Percentiles rank a stretch among this genome's conserved stretches.
These are phyloP conservation scores for Eufriesea mexicana DNA, from an alignment of 1,140 invertebrate species.

Conservation along the genomic window DNA sequence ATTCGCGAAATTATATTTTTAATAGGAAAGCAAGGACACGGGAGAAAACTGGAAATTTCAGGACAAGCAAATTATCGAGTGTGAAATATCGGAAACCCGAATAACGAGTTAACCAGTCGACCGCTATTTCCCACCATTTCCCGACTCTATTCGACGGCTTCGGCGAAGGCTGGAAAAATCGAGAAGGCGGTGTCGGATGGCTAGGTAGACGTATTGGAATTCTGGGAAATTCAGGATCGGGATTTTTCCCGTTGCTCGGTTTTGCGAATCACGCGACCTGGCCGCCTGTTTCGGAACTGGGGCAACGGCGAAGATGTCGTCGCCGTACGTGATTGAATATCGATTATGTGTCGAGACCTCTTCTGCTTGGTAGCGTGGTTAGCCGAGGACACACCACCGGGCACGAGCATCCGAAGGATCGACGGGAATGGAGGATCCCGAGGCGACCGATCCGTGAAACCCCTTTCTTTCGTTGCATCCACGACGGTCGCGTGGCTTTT, in stretches of 20 bases:
- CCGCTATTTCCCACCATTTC: no score
- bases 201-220: conserved; percentile 59
- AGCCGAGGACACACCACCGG: conserved; percentile 40
- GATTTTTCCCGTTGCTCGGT: not conserved
- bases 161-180: conserved; percentile 28
- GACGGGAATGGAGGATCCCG: conserved; percentile 40
- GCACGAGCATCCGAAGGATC: conserved; percentile 36
- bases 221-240: conserved; percentile 30
- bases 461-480: not conserved
- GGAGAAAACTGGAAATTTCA: no score
- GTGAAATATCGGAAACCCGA: no score
- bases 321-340: conserved; percentile 69
- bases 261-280: conserved; percentile 47
- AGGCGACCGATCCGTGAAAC: conserved; percentile 54
- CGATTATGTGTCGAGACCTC: conserved; percentile 63
- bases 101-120: no score
- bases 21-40: no score
- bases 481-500: not conserved
- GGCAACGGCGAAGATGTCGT: conserved; percentile 61
- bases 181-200: conserved; percentile 36
- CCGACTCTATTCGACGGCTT: no score
- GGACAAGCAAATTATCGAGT: no score
- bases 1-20: no score
- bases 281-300: conserved; percentile 61
- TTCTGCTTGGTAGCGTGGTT: conserved; percentile 49